Evolutionary conservation across 2,888 invertebrate species (phyloP).

Genomic region (Hydraecia micacea): DNA sequence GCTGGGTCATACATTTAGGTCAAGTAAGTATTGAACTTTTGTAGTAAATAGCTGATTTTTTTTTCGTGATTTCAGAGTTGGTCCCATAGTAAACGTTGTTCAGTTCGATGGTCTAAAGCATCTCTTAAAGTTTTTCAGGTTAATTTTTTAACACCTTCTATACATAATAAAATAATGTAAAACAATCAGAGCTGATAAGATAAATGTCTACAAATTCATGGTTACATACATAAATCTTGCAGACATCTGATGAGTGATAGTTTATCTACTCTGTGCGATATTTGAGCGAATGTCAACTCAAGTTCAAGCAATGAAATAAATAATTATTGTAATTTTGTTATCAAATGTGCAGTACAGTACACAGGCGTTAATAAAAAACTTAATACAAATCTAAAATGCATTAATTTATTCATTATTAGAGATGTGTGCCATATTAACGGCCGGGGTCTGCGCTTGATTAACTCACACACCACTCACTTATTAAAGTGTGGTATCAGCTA

Average conservation of each 20-base stretch:
- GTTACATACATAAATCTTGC: slow-evolving; percentile 34
- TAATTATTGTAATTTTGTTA: neutral
- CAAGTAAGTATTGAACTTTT: no score
- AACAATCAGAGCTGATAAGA: slow-evolving; percentile 42
- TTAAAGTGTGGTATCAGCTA: neutral
- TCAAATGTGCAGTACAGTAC: neutral
- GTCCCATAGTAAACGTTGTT: no score
- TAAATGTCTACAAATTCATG: slow-evolving; percentile 36
- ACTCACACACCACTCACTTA: neutral
- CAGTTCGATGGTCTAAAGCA: no score
- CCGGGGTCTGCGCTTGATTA: neutral
- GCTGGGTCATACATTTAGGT: no score
- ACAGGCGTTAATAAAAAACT: neutral
- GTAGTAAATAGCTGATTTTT: no score
- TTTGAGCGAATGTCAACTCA: slow-evolving; percentile 48
- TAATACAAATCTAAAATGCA: neutral
- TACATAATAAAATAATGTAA: slow-evolving; percentile 23
- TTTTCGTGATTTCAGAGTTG: no score
- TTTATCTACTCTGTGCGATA: slow-evolving; percentile 45
- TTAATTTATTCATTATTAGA: neutral
- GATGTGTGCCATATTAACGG: no score
- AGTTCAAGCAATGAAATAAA: slow-evolving; percentile 20
- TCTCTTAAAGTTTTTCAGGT: no score
- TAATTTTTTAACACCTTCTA: no score
- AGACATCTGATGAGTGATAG: slow-evolving; percentile 48